phyloP scores from a whole-genome alignment of 2,888 invertebrate genomes.

The Anarsia innoxiella region DNA sequence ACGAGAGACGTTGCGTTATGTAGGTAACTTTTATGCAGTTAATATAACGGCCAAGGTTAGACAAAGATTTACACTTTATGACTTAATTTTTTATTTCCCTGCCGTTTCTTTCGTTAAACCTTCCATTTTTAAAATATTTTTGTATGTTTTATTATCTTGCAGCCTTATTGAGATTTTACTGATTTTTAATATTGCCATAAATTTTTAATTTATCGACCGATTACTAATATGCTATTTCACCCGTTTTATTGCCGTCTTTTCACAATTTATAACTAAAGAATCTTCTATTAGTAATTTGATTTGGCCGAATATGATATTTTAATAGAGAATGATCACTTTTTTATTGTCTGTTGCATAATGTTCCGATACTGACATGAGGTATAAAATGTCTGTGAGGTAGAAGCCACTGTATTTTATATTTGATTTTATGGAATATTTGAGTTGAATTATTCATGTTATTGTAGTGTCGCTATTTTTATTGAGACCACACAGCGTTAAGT shows the following conservation, averaged over 20 bases:
- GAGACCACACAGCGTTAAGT: slow-evolving; percentile 7
- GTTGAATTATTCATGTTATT: slow-evolving; percentile 5
- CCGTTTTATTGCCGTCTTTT: slow-evolving; percentile 54
- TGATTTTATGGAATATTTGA: slow-evolving; percentile 5
- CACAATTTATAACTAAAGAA: slow-evolving; percentile 54
- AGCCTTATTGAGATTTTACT: slow-evolving; percentile 58
- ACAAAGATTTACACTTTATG: no score
- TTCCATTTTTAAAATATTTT: slow-evolving; percentile 31
- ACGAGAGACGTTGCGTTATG: no score
- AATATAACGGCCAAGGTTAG: no score
- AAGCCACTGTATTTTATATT: slow-evolving; percentile 18
- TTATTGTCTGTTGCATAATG: slow-evolving; percentile 45
- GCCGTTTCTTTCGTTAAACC: slow-evolving; percentile 13
- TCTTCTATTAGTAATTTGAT: slow-evolving; percentile 56
- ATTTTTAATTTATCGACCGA: slow-evolving; percentile 60
- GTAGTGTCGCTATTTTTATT: slow-evolving; percentile 4
- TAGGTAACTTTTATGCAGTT: no score
- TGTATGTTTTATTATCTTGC: slow-evolving; percentile 37
- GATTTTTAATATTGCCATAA: slow-evolving; percentile 64
- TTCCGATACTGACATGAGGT: slow-evolving; percentile 16
- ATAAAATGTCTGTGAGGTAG: slow-evolving; percentile 13
- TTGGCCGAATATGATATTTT: slow-evolving; percentile 45
- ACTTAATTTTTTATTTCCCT: slow-evolving; percentile 17
- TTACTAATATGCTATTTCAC: slow-evolving; percentile 62
- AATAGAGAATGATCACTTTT: slow-evolving; percentile 50